Conservation (phyloP, 2,888 invertebrate genomes). For the Drepanosiphum platanoidis region DNA sequence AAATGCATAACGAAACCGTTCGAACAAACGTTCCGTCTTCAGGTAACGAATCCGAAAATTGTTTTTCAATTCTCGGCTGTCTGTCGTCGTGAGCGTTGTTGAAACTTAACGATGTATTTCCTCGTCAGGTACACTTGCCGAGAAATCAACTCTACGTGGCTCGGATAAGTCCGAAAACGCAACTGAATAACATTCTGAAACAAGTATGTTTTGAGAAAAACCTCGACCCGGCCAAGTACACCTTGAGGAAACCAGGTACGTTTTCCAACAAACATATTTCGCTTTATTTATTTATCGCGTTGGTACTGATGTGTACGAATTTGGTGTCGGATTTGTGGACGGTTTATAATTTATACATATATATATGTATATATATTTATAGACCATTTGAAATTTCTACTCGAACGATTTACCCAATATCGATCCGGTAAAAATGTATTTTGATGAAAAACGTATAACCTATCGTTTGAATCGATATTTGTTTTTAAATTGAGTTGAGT, state of each 20-base stretch:
- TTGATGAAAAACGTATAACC: too few relatives aligned
- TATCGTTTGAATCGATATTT: too few relatives aligned
- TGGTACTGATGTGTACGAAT: too few relatives aligned
- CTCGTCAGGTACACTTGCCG: conserved; percentile 76
- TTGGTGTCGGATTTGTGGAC: too few relatives aligned
- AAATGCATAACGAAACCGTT: conserved; percentile 67
- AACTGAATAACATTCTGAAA: conserved; percentile 76
- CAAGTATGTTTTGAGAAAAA: conserved; percentile 82
- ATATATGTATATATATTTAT: too few relatives aligned
- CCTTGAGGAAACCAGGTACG: conserved; percentile 80
- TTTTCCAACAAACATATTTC: neutral
- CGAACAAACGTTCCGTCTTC: conserved; percentile 68
- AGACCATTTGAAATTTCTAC: too few relatives aligned
- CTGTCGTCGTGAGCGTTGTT: neutral
- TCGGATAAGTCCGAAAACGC: conserved; percentile 77
- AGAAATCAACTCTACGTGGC: conserved; percentile 82
- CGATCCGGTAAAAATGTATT: too few relatives aligned
- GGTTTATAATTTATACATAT: too few relatives aligned
- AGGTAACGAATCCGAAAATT: conserved; percentile 64
- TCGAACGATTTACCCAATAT: too few relatives aligned
- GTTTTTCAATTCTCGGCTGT: neutral
- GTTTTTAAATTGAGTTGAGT: too few relatives aligned
- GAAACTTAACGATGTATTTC: conserved; percentile 23
- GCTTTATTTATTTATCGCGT: too few relatives aligned
- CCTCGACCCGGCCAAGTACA: conserved; percentile 78